Percentiles rank a stretch among this genome's conserved stretches.
These are phyloP conservation scores for Hippocampus guttulatus DNA, from an alignment of 2,113 vertebrate genomes.

Conservation along the genomic window DNA sequence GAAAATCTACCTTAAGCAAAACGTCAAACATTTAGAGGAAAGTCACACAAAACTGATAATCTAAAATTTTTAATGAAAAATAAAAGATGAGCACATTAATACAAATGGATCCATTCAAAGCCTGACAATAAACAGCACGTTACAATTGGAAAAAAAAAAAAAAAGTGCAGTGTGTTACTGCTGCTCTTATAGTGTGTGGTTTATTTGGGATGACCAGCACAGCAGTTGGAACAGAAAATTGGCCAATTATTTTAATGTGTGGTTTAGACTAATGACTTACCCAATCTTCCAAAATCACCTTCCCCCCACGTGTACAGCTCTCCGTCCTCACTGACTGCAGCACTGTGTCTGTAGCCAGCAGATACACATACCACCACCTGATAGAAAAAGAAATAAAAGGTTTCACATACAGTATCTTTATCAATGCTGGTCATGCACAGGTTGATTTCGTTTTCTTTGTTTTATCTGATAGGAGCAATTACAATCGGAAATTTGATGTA, in stretches of 20 bases:
- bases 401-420: background rate
- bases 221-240: background rate
- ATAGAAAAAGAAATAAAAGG: background rate
- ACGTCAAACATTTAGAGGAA: too few species aligned
- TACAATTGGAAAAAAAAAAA: background rate
- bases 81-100: too few species aligned
- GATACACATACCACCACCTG: conserved; percentile 80
- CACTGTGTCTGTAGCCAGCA: conserved; percentile 80
- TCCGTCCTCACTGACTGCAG: conserved; percentile 77
- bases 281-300: conserved; percentile 77
- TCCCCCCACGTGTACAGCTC: conserved; percentile 81
- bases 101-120: too few species aligned
- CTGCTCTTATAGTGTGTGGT: background rate
- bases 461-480: background rate
- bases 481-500: background rate
- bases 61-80: too few species aligned
- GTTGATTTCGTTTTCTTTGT: background rate
- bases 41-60: too few species aligned
- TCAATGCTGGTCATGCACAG: background rate
- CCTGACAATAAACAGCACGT: background rate
- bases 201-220: background rate
- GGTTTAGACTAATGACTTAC: conserved; percentile 32
- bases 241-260: background rate
- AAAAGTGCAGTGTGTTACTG: background rate
- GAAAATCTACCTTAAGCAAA: too few species aligned